phyloP scores from a whole-genome alignment of 2,113 vertebrate species.

The Varanus salvator region DNA sequence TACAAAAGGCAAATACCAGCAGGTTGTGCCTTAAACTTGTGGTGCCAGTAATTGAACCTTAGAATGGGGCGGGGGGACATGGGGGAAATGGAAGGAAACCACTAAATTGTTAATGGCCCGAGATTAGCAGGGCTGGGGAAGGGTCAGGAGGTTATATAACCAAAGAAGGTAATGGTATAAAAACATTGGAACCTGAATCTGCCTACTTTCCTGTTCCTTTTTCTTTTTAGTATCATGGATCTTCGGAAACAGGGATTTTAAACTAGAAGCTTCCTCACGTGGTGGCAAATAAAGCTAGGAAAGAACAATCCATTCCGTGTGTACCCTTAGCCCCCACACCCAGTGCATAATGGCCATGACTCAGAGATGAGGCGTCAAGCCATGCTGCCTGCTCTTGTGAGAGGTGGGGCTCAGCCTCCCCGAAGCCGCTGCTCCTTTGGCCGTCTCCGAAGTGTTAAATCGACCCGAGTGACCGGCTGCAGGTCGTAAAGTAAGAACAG shows the following conservation, averaged over 20 bases:
- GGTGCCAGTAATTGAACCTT: too few species aligned
- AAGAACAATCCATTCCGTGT: neutral
- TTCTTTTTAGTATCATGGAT: neutral
- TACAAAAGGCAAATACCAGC: too few species aligned
- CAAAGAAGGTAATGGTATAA: neutral
- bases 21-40: too few species aligned
- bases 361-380: neutral
- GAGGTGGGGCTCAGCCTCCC: neutral
- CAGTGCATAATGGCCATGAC: neutral
- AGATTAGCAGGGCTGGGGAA: too few species aligned
- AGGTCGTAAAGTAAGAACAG: neutral
- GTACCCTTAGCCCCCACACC: neutral
- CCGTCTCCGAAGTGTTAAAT: neutral
- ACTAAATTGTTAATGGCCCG: too few species aligned
- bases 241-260: neutral
- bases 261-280: neutral
- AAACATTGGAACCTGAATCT: neutral
- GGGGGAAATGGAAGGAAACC: too few species aligned
- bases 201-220: neutral
- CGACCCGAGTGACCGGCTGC: neutral
- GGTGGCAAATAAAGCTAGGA: neutral
- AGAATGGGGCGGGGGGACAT: too few species aligned
- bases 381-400: too few species aligned
- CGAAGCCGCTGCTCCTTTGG: neutral
- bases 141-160: neutral